phyloP scores from a whole-genome alignment of 2,797 vertebrate species.

The Steatocranus sp. region DNA sequence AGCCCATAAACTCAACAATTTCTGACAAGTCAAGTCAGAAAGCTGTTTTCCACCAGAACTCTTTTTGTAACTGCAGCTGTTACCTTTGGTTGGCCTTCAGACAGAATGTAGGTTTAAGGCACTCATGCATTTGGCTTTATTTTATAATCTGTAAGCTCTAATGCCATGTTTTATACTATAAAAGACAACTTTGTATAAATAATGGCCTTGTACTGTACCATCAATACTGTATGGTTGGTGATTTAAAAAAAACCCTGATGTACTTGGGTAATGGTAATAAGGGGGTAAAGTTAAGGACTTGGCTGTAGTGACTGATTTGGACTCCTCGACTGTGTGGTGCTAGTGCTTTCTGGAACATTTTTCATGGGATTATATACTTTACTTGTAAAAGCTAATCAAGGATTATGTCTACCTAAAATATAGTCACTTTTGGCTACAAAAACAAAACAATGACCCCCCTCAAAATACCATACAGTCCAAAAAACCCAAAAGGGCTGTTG shows the following conservation, averaged over 20 bases:
- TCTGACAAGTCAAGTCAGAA: background rate
- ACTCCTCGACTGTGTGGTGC: background rate
- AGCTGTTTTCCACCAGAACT: background rate
- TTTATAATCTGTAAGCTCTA: background rate
- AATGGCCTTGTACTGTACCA: background rate
- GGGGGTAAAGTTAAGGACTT: background rate
- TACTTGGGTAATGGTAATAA: background rate
- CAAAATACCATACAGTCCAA: background rate
- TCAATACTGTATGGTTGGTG: background rate
- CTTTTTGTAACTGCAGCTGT: background rate
- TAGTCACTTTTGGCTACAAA: background rate
- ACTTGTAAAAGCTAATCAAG: background rate
- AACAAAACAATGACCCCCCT: background rate
- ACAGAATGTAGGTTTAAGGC: background rate
- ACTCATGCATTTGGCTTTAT: background rate
- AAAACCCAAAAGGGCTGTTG: background rate
- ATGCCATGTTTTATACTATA: background rate
- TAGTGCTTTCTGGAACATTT: background rate
- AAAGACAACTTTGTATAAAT: background rate
- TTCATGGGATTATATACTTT: background rate
- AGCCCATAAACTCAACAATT: background rate
- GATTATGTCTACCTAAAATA: background rate
- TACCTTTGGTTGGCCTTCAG: background rate
- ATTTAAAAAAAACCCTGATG: rapidly evolving
- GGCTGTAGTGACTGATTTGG: background rate